Conservation (phyloP, 1,140 invertebrate species). For the Chrysopa pallens region DNA sequence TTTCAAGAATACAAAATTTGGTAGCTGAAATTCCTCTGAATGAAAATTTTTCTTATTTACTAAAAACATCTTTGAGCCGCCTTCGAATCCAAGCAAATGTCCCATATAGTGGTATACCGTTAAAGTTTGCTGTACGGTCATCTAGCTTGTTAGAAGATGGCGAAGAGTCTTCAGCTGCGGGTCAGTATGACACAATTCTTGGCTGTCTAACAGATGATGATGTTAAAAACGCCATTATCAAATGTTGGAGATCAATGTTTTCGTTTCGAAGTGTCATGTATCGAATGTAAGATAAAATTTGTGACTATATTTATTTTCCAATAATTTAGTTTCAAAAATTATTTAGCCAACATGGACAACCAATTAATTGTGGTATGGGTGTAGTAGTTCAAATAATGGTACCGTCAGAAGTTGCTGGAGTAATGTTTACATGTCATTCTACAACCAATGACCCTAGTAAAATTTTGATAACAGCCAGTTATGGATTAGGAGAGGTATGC, state of each 20-base stretch:
- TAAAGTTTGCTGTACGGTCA: slow-evolving; percentile 27
- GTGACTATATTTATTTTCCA: not conserved
- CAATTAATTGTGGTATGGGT: slow-evolving; percentile 43
- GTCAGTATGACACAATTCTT: slow-evolving; percentile 63
- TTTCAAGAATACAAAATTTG: no score
- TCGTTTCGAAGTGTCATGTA: slow-evolving; percentile 57
- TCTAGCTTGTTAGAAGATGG: slow-evolving; percentile 60
- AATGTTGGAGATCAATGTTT: slow-evolving; percentile 68
- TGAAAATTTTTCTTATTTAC: no score
- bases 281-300: slow-evolving; percentile 25
- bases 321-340: not conserved
- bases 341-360: slow-evolving; percentile 42
- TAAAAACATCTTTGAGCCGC: no score
- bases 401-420: slow-evolving; percentile 49
- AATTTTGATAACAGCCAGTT: slow-evolving; percentile 59
- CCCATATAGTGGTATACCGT: no score
- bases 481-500: slow-evolving; percentile 58
- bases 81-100: no score
- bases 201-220: slow-evolving; percentile 34
- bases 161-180: slow-evolving; percentile 59
- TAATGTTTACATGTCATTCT: slow-evolving; percentile 65
- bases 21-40: no score
- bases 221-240: slow-evolving; percentile 35
- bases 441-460: slow-evolving; percentile 40
- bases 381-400: slow-evolving; percentile 73